Base-by-base conservation (phyloP, 2,888 invertebrate species). In the Sinohyriopsis cumingii region DNA sequence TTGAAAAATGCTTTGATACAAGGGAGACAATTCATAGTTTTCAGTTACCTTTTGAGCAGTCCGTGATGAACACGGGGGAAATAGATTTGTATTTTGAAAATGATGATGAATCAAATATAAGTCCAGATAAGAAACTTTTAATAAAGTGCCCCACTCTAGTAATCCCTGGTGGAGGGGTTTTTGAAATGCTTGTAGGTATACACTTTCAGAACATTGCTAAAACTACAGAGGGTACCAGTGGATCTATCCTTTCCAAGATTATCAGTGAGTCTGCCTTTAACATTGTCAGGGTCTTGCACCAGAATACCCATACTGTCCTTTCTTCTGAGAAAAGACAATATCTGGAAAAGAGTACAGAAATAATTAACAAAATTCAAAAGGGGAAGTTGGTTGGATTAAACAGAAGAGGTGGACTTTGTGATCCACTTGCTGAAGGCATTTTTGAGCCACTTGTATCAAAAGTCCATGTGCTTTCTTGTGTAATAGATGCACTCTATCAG, bases 361-460 rank as follows among this genome's bases (percentile, higher is more conserved):
- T 77, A n/a, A 53, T 65, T 20, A 61, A 63, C 2, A 66, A 71
- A 25, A 6, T 69, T 19, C 20, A 28, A 9, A 18, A 56, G 12
- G 72, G 68, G 20, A 5, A 62, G 3, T 45, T 75, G 54, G 69
- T 56, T 28, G 72, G 71, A 5, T 55, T 77, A n/a, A 61, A 71
- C 28, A 68, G 68, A 61, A 56, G 69, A 25, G 77, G 77, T 12
- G 15, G 33, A 33, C 63, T 72, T 24, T 62, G 67, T 65, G 59
- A 63, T 55, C 18, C 68, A 59, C 45, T 60, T 6, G 59, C 61
- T 5, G 55, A 28, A 55, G 74, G 72, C 5, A 66, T 77, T 12
- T n/a, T 81, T 9, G 84, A 86, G 60, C 77, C 82, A n/a, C 45
- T 84, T 6, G 60, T 28, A 18, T 33, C 71, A 19, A 86, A 86